Base-by-base conservation (phyloP, 2,797 vertebrate genomes). In the Parauchenoglanis ngamensis region DNA sequence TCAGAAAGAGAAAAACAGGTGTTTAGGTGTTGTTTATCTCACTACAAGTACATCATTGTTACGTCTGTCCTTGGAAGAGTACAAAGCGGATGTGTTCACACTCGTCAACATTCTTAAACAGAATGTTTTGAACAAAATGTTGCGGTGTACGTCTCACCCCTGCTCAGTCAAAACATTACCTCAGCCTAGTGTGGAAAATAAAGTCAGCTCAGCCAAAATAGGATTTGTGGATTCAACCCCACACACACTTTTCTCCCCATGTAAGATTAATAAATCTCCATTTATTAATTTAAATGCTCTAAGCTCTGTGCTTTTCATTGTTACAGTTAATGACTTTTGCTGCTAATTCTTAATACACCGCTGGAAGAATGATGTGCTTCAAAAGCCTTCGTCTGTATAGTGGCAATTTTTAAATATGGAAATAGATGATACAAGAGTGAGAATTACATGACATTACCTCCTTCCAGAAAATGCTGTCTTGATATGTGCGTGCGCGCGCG, bases 1-100 rank as follows among this genome's bases (percentile, higher is more conserved):
- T 76, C 83, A 77, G 52, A 17, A 63, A 44, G 21, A 57, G 28
- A 49, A 61, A 85, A 84, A 84, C 44, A 25, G 21, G 84, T 40
- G 54, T 40, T 59, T 8, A 56, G 61, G 61, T 25, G 31, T 83
- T 79, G 77, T 79, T 89, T 90, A 87, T 54, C 87, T 91, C 89
- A 89, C 81, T 89, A 85, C 83, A 70, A 56, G n/a, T 57, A 54
- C 77, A 65, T 89, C 65, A 44, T 67, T 85, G 46, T 81, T 84
- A 67, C 59, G 77, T 44, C 77, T 80, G 35, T 25, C 31, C 21
- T 5, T 13, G 21, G 31, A 21, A 79, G 57, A 77, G 61, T 23
- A 57, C 35, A n/a, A 82, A 72, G 63, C 75, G 23, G 25, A 72
- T 17, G 82, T 77, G 19, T 72, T 79, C 67, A 57, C 84, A 68